Conservation (phyloP, 2,888 invertebrate species). For the Tachystola acroxantha region DNA sequence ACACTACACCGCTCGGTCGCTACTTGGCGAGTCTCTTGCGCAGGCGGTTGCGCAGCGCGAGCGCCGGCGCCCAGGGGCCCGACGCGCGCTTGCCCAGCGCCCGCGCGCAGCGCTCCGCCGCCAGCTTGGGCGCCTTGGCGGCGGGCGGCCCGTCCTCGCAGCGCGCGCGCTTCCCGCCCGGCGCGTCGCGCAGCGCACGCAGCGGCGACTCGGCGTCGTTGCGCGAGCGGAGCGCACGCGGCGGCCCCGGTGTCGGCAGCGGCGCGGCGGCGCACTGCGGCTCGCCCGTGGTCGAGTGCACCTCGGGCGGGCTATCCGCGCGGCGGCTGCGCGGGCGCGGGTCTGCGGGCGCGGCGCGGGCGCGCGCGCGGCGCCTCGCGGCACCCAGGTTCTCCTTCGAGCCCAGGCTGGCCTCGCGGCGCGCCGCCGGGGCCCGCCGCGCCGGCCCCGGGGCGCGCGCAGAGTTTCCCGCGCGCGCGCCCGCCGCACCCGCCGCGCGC, state of each 20-base stretch:
- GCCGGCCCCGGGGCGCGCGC: conserved; percentile 61
- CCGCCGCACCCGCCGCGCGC: conserved; percentile 50
- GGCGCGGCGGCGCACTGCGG: conserved; percentile 12
- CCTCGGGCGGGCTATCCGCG: conserved; percentile 34
- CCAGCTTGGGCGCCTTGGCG: conserved; percentile 26
- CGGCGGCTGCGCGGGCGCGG: conserved; percentile 28
- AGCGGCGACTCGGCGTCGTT: conserved; percentile 29
- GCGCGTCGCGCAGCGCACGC: conserved; percentile 8
- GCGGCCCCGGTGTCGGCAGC: conserved; percentile 4
- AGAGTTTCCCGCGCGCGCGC: conserved; percentile 56
- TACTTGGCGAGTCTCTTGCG: conserved; percentile 64
- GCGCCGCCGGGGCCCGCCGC: conserved; percentile 52
- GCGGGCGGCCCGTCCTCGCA: conserved; percentile 23
- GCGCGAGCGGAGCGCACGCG: conserved; percentile 42
- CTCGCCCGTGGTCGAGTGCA: conserved; percentile 46
- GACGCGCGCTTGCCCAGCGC: conserved; percentile 44
- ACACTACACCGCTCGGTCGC: conserved; percentile 21
- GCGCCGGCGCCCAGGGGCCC: conserved; percentile 61
- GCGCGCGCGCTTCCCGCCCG: conserved; percentile 25
- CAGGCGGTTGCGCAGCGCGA: conserved; percentile 62
- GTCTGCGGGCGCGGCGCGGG: conserved; percentile 31
- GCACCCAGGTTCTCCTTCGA: conserved; percentile 68
- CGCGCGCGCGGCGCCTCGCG: conserved; percentile 48
- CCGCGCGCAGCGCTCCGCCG: conserved; percentile 32
- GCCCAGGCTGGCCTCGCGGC: conserved; percentile 31